Percentiles rank a stretch among this genome's conserved stretches.
Conservation (phyloP, 2,888 invertebrate genomes). For the Charanyca ferruginea region DNA sequence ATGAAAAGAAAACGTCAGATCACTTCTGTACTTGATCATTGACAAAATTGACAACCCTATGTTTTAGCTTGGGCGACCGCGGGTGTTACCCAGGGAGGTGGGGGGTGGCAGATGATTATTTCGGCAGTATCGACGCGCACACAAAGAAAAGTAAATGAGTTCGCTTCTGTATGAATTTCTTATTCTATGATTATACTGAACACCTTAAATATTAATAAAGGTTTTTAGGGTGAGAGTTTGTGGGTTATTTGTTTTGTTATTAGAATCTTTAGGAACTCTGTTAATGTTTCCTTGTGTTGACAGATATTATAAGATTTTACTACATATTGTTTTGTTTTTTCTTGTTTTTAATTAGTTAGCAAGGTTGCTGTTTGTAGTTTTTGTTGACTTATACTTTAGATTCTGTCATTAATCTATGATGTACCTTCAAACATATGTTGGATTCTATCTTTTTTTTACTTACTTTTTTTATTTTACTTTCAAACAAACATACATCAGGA, state of each 20-base stretch:
- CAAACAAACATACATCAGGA: too few relatives aligned
- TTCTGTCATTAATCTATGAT: too few relatives aligned
- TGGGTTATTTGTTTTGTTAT: slow-evolving; percentile 46
- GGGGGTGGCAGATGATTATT: not conserved
- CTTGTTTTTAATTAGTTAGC: too few relatives aligned
- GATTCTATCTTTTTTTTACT: too few relatives aligned
- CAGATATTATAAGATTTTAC: too few relatives aligned
- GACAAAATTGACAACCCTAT: not conserved
- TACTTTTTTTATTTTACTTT: too few relatives aligned
- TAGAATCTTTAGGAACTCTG: slow-evolving; percentile 14
- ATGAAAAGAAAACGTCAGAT: not conserved
- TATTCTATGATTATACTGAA: slow-evolving; percentile 33
- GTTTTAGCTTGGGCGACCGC: not conserved
- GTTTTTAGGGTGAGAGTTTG: slow-evolving; percentile 21
- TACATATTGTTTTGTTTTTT: too few relatives aligned
- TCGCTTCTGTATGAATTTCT: slow-evolving; percentile 2
- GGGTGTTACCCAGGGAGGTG: not conserved
- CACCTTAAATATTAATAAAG: slow-evolving; percentile 52
- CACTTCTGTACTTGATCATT: not conserved
- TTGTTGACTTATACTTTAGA: too few relatives aligned
- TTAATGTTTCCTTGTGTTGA: slow-evolving; percentile 8
- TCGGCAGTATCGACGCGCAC: not conserved
- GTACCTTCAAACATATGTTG: too few relatives aligned
- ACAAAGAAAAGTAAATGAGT: not conserved
- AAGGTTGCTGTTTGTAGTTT: not conserved